phyloP scores from a whole-genome alignment of 1,140 invertebrate genomes.

The Prorops nasuta region DNA sequence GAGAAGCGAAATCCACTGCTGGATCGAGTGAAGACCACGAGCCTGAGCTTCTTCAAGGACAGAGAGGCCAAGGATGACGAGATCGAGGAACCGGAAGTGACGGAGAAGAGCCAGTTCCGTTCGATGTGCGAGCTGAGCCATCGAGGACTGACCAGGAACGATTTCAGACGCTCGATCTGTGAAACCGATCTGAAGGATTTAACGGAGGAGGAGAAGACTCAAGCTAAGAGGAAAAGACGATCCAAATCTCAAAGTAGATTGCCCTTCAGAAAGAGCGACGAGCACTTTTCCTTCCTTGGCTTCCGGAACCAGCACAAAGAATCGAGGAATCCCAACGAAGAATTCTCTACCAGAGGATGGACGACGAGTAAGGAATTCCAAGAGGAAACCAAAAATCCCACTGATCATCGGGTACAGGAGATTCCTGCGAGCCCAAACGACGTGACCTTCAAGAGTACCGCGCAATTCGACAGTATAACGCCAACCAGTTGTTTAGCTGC shows the following conservation, averaged over 20 bases:
- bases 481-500: constrained; percentile 64
- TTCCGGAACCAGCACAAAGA: constrained; percentile 28
- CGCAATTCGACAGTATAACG: constrained; percentile 50
- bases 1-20: constrained; percentile 70
- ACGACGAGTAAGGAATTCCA: constrained; percentile 21
- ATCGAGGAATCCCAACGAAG: constrained; percentile 2
- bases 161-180: constrained; percentile 43
- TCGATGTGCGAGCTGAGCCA: constrained; percentile 39
- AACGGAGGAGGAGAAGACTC: constrained; percentile 37
- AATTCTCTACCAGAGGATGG: constrained; percentile 16
- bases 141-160: constrained; percentile 32
- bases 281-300: constrained; percentile 41
- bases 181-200: constrained; percentile 45
- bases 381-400: neutral
- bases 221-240: constrained; percentile 41
- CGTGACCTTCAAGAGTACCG: constrained; percentile 17
- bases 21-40: constrained; percentile 70
- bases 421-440: constrained; percentile 4
- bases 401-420: neutral
- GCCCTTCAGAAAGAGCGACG: constrained; percentile 26
- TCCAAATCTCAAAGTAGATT: constrained; percentile 48
- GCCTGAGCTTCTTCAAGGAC: constrained; percentile 66
- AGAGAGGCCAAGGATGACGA: constrained; percentile 53
- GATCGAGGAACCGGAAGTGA: constrained; percentile 8
- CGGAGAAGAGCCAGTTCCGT: constrained; percentile 28